Percentiles rank a stretch among this genome's conserved stretches.
phyloP scores from a whole-genome alignment of 1,140 invertebrate species.

The Zaprionus ornatus region DNA sequence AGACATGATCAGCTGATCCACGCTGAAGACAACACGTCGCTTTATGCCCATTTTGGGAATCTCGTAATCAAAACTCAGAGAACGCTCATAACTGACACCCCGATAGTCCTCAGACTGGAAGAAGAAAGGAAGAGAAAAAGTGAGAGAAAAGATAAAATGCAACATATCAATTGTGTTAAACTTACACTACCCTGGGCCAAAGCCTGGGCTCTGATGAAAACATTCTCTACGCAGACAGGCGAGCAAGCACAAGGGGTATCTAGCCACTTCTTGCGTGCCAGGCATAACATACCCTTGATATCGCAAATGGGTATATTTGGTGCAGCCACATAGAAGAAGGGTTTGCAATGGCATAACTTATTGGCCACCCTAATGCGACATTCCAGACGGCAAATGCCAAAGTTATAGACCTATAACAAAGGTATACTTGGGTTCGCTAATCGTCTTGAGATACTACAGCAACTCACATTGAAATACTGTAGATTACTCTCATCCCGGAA shows the following conservation, averaged over 20 bases:
- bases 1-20: constrained; percentile 77
- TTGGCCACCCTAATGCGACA: constrained; percentile 68
- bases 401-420: constrained; percentile 57
- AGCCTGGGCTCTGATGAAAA: constrained; percentile 50
- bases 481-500: constrained; percentile 67
- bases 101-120: constrained; percentile 43
- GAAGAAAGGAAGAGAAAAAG: background rate
- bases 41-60: constrained; percentile 75
- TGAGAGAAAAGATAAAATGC: background rate
- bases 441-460: background rate
- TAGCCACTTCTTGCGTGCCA: constrained; percentile 61
- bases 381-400: constrained; percentile 70
- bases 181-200: constrained; percentile 49
- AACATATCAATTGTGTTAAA: background rate
- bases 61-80: constrained; percentile 2
- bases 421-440: background rate
- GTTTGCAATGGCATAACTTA: constrained; percentile 66
- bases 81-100: constrained; percentile 62
- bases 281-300: constrained; percentile 64
- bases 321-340: constrained; percentile 67
- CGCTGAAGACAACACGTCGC: constrained; percentile 74
- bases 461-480: constrained; percentile 54
- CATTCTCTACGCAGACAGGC: constrained; percentile 59
- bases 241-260: constrained; percentile 54
- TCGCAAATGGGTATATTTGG: constrained; percentile 46